Percentiles rank a stretch among this genome's conserved stretches.
Evolutionary conservation across 2,888 invertebrate genomes (phyloP).

Genomic region (Parnassius apollo): DNA sequence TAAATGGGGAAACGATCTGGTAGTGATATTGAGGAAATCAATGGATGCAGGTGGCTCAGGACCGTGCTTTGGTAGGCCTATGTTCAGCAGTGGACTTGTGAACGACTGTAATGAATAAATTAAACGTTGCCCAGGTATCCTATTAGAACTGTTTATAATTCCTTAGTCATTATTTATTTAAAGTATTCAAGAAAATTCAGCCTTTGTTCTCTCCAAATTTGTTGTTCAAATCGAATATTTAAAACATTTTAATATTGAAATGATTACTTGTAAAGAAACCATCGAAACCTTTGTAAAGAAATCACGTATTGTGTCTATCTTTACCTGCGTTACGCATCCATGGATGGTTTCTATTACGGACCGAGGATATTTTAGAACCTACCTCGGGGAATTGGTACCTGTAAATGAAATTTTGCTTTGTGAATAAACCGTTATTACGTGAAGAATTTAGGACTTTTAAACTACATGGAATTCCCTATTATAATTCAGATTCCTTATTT

Average conservation of each 20-base stretch:
- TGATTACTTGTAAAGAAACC: background rate
- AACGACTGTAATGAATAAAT: no score
- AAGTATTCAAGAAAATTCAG: background rate
- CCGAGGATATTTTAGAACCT: conserved; percentile 1
- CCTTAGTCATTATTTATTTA: no score
- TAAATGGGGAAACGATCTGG: no score
- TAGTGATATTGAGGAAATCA: no score
- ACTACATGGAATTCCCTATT: no score
- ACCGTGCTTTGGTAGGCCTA: no score
- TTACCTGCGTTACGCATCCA: conserved; percentile 7
- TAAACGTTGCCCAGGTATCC: no score
- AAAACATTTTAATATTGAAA: background rate
- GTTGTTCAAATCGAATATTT: background rate
- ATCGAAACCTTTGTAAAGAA: background rate
- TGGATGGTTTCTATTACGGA: background rate
- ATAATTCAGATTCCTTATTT: no score
- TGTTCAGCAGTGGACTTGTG: no score
- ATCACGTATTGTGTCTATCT: background rate
- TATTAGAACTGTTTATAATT: background rate
- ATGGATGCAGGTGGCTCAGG: no score
- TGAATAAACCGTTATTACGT: background rate
- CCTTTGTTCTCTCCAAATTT: background rate
- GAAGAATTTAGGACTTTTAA: no score
- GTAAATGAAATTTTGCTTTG: background rate
- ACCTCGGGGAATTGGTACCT: background rate